Conservation (phyloP, 2,888 invertebrate species). For the Dasysyrphus albostriatus region DNA sequence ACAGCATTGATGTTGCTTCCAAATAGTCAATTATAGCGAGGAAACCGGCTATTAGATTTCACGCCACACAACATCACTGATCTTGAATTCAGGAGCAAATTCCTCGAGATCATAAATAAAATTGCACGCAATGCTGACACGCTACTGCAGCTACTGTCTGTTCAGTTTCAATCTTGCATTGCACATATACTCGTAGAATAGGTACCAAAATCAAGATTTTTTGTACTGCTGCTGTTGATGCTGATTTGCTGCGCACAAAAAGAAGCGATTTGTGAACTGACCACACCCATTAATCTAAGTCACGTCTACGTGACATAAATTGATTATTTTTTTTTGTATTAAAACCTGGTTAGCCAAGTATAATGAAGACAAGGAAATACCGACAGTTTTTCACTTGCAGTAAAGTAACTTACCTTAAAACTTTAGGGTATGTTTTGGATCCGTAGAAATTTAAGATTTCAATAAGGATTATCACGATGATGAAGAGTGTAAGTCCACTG, state of each 20-base stretch:
- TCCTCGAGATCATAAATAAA: constrained; percentile 63
- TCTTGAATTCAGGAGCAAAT: constrained; percentile 68
- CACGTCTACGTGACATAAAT: constrained; percentile 52
- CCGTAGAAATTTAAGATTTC: too few species aligned
- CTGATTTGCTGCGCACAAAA: constrained; percentile 38
- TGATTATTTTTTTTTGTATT: constrained; percentile 12
- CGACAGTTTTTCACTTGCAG: neutral
- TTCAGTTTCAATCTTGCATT: neutral
- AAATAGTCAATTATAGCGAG: constrained; percentile 46
- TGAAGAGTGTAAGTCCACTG: too few species aligned
- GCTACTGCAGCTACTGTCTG: constrained; percentile 42
- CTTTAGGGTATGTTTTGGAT: too few species aligned
- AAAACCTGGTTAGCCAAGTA: neutral
- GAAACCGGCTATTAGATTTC: constrained; percentile 54
- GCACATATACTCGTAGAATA: neutral
- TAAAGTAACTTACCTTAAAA: neutral
- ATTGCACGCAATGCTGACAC: constrained; percentile 64
- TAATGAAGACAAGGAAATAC: neutral
- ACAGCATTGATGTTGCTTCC: constrained; percentile 53
- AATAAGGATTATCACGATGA: too few species aligned
- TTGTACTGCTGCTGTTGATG: constrained; percentile 17
- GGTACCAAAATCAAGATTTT: neutral
- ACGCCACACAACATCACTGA: constrained; percentile 31
- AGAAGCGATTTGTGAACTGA: constrained; percentile 72
- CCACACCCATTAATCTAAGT: constrained; percentile 73